Evolutionary conservation across 2,888 invertebrate species (phyloP), one percentile per base, ranked within the genome.

Genomic region (Podotricha telesiphe): DNA sequence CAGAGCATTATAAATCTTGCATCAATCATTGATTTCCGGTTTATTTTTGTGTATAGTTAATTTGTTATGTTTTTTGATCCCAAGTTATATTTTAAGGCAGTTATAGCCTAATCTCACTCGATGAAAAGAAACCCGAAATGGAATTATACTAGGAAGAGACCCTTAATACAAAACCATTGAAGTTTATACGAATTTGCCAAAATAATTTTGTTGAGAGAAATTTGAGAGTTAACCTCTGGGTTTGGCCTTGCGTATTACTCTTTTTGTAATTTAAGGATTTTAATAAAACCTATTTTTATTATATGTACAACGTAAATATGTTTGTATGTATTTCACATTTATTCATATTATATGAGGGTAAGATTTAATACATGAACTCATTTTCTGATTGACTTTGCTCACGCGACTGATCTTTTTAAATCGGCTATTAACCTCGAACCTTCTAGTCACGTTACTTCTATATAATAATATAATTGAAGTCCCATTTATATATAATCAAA

Each of bases 61-160:
- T 34, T 48, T 62, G 28, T 51, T 63, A 51, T 63, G 20, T 50
- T 34, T 47, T 47, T 63, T 40, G 40, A 63, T 63, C 50, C 19
- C 45, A 34, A 63, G 37, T 63, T 50, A 51, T 61, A 67, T 48
- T 61, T 64, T 64, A 69, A 59, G 55, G 59, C 51, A 56, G 65
- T 69, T 67, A 69, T 62, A 59, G 62, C 53, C 69, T 69, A 67
- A 71, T 69, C 64, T 71, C 64, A 69, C 69, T n/a, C 59, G 28
- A 56, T 68, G 68, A 68, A 67, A 71, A 67, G 67, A 64, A 62
- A 64, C 67, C 71, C 63, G 55, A 66, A 68, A 63, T 65, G 68
- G 66, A 71, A 69, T 71, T 68, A 66, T 64, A 71, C 59, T 66
- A 47, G 42, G 51, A 69, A 59, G 64, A 53, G 64, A 59, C 48